Conservation (phyloP, 2,113 vertebrate genomes). For the Pseudorectes ferrugineus region DNA sequence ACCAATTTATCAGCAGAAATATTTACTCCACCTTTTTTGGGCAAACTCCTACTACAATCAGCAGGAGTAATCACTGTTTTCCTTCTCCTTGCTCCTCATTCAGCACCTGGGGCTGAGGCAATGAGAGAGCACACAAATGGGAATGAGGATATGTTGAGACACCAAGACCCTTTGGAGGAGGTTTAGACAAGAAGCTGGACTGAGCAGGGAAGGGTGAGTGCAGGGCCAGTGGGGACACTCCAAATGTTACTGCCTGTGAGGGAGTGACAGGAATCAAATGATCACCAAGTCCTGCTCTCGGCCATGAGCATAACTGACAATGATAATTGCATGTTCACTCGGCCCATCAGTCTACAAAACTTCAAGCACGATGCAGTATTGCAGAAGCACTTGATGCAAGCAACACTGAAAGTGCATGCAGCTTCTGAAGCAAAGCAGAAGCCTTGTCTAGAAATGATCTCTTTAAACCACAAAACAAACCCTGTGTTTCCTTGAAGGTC, state of each 20-base stretch:
- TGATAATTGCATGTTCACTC: neutral
- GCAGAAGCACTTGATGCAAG: neutral
- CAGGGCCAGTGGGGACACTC: neutral
- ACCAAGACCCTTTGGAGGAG: neutral
- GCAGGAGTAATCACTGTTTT: neutral
- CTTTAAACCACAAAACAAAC: neutral
- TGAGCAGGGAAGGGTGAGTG: neutral
- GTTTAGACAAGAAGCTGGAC: neutral
- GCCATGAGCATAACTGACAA: accelerated
- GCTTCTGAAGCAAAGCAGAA: neutral
- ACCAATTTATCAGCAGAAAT: neutral
- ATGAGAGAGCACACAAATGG: neutral
- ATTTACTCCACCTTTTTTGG: neutral
- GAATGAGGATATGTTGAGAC: accelerated
- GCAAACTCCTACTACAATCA: neutral
- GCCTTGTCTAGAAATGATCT: neutral
- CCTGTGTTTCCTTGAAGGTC: neutral
- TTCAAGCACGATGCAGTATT: neutral
- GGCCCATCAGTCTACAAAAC: neutral
- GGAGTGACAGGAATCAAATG: neutral
- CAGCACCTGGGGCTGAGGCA: neutral
- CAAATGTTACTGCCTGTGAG: neutral
- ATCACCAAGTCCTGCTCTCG: neutral
- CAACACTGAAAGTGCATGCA: neutral
- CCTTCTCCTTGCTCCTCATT: neutral